Base-by-base conservation (phyloP, 2,888 invertebrate species). In the Limenitis camilla region DNA sequence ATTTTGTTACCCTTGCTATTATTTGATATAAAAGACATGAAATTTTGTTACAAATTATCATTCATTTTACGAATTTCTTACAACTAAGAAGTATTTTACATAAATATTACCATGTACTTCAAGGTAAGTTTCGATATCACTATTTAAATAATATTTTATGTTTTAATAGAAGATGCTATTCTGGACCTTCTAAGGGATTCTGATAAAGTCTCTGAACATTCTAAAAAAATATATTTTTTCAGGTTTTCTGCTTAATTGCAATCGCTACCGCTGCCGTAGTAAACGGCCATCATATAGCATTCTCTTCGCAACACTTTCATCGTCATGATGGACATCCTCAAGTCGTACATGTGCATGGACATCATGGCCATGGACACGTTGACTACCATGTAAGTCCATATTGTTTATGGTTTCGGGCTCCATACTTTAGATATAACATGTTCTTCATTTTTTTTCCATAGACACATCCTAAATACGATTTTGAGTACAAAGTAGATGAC, bases 401-500 rank as follows among this genome's bases (percentile, higher is more conserved):
- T 9, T 40, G 19, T 40, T 6, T 28, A 40, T 29, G 8, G n/a
- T 35, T 38, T 27, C 36, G 11, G 40, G 7, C 28, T 35, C 7
- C 19, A 5, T 33, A 43, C 6, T 11, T 38, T 30, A 19, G 6
- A 11, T 39, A 9, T 19, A 19, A 19, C 1, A 19, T 35, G n/a
- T 32, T n/a, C 19, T 40, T n/a, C n/a, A n/a, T n/a, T n/a, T 35
- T 38, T 11, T 58, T 9, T 46, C 48, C n/a, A 6, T 59, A 77
- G 76, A 64, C 87, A 6, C 76, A 88, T 61, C 77, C 77, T 4
- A 76, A 76, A 52, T 78, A 75, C 58, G 69, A 75, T 32, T 77
- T 88, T 56, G 76, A 65, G 40, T 77, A 78, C 70, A 71, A 76
- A 61, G 76, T 78, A 38, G 66, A 69, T 36, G 89, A 89, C 66